phyloP scores from a whole-genome alignment of 2,113 vertebrate genomes.

The Limnothrissa miodon region DNA sequence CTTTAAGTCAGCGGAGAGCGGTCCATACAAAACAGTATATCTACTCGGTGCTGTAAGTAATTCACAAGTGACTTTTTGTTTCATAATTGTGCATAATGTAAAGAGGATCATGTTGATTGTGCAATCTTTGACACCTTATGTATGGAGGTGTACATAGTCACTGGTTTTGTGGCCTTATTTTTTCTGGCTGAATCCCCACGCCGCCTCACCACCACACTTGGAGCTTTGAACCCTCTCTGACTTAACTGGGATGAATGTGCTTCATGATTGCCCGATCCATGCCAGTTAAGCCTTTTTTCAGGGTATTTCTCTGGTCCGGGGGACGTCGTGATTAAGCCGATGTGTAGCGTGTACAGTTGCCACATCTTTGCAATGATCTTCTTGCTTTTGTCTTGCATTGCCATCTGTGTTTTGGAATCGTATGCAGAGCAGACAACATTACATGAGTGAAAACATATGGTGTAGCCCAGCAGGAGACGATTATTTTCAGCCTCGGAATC shows the following conservation, averaged over 20 bases:
- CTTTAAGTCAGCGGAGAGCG: background rate
- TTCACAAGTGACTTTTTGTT: background rate
- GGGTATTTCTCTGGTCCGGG: no score
- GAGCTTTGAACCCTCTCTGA: background rate
- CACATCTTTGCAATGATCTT: background rate
- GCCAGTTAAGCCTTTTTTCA: no score
- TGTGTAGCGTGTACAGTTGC: no score
- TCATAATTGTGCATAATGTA: constrained; percentile 8
- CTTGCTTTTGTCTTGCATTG: background rate
- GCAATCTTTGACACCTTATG: background rate
- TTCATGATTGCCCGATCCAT: no score
- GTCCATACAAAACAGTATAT: background rate
- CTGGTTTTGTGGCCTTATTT: background rate
- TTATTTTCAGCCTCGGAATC: background rate
- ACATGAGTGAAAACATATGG: background rate
- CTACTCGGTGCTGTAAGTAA: background rate
- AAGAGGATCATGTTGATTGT: background rate
- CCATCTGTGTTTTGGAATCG: background rate
- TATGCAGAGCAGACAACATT: background rate
- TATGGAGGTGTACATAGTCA: background rate
- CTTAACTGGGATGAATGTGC: no score
- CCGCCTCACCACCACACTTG: no score
- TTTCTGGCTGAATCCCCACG: no score
- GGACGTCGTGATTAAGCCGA: no score
- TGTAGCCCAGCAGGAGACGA: background rate